Base-by-base conservation (phyloP, 2,797 vertebrate genomes). In the Gallirallus australis region DNA sequence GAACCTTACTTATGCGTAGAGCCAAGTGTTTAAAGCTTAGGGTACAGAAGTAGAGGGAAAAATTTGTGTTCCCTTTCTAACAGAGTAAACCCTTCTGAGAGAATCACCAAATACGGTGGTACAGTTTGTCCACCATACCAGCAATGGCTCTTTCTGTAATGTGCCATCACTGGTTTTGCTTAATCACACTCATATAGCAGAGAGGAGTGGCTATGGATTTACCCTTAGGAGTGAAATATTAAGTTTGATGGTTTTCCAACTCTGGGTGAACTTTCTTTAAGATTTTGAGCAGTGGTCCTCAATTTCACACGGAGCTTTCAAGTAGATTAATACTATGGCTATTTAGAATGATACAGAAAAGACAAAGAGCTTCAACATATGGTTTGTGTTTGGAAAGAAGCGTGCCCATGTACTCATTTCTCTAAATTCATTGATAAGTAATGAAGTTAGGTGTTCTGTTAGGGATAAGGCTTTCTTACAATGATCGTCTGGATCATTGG, bases 141-240 rank as follows among this genome's bases (percentile, higher is more conserved):
- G 15, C 28, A 48, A 33, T 8, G 30, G 11, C 15, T 60, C 59
- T 15, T 71, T 48, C 68, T 68, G 1, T 6, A 12, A 15, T 0
- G 9, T 9, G 37, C 1, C 35, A 3, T 12, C 17, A 35, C 69
- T 27, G 28, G 19, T 33, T 85, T 45, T 65, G 40, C 8, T 63
- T 25, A n/a, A 0, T 24, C 4, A 1, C 7, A 4, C 2, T 30
- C 9, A 42, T 15, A 4, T 6, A 6, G n/a, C 66, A 65, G 42
- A 52, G 21, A 53, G 53, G 3, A 48, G 64, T 57, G 28, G 33
- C 25, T 65, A 2, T 14, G 42, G 40, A 6, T 35, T 47, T 50
- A 52, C 42, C 30, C 7, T 3, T 3, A 4, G n/a, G 35, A 68
- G 9, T 17, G 11, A 39, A 39, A 47, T 25, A 6, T 24, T 59